A percentile compares a stretch with the other conserved stretches of the same genome.
Conservation (phyloP, 2,797 vertebrate genomes). For the Eulemur rubriventer region DNA sequence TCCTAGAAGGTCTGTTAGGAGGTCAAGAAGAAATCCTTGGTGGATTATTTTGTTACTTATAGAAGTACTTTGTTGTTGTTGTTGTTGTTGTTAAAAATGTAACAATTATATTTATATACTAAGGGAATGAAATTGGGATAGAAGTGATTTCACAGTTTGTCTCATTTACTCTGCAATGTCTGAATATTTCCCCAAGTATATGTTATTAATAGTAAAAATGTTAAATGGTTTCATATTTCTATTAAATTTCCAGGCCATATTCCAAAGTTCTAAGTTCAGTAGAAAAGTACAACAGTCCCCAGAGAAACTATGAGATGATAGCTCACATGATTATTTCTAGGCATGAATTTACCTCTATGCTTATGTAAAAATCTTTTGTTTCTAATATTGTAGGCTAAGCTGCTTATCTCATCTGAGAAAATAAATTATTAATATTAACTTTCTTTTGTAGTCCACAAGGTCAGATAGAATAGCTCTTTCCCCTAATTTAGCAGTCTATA, state of each 20-base stretch:
- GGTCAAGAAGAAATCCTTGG: neutral
- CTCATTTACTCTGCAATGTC: neutral
- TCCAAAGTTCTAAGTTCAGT: slow-evolving; percentile 28
- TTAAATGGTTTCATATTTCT: neutral
- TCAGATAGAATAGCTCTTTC: neutral
- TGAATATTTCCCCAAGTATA: neutral
- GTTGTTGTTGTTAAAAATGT: neutral
- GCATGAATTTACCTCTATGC: neutral
- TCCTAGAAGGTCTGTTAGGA: neutral
- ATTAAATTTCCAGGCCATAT: slow-evolving; percentile 22
- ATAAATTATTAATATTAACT: slow-evolving; percentile 1
- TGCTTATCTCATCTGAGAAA: slow-evolving; percentile 16
- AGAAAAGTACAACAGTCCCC: neutral
- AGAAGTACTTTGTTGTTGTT: neutral
- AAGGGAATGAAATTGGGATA: neutral
- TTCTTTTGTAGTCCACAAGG: neutral
- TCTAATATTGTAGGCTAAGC: slow-evolving; percentile 10
- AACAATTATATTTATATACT: neutral
- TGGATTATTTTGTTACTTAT: neutral
- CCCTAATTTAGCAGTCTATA: neutral
- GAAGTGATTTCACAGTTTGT: slow-evolving; percentile 10
- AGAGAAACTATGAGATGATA: neutral
- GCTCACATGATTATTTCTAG: neutral
- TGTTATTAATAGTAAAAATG: neutral
- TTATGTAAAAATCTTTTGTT: slow-evolving; percentile 31